Conservation (phyloP, 2,797 vertebrate species). For the Spea hammondii region DNA sequence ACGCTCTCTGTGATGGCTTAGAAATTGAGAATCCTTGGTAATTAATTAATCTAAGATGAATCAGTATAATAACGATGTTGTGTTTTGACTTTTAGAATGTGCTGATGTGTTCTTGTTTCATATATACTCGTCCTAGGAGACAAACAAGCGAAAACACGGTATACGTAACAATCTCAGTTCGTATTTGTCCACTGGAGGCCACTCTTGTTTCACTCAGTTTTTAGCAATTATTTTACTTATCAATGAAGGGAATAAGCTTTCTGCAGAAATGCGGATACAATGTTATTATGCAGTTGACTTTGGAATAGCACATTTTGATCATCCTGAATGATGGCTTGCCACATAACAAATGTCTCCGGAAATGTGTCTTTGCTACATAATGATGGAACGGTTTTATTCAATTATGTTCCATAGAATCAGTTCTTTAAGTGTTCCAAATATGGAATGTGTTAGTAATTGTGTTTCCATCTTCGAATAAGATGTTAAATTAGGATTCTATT, state of each 20-base stretch:
- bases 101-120: not conserved
- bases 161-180: not conserved
- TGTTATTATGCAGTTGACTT: slow-evolving; percentile 35
- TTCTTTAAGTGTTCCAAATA: no score
- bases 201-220: slow-evolving; percentile 39
- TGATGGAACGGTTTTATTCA: not conserved
- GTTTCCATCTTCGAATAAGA: no score
- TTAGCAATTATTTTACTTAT: slow-evolving; percentile 9
- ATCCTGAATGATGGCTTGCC: slow-evolving; percentile 23
- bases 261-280: slow-evolving; percentile 26
- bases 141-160: not conserved
- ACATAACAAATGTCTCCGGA: slow-evolving; percentile 7
- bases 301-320: slow-evolving; percentile 21
- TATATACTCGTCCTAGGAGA: not conserved
- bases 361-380: slow-evolving; percentile 8
- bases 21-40: no score
- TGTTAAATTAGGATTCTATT: no score
- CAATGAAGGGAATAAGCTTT: slow-evolving; percentile 3
- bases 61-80: not conserved
- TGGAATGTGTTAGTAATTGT: no score
- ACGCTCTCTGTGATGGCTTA: no score
- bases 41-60: no score
- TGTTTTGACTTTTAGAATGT: not conserved
- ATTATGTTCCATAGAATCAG: no score
- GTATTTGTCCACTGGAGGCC: slow-evolving; percentile 37